Evolutionary conservation across 2,888 invertebrate genomes (phyloP), one percentile per base, ranked within the genome.

Genomic region (Dione juno): DNA sequence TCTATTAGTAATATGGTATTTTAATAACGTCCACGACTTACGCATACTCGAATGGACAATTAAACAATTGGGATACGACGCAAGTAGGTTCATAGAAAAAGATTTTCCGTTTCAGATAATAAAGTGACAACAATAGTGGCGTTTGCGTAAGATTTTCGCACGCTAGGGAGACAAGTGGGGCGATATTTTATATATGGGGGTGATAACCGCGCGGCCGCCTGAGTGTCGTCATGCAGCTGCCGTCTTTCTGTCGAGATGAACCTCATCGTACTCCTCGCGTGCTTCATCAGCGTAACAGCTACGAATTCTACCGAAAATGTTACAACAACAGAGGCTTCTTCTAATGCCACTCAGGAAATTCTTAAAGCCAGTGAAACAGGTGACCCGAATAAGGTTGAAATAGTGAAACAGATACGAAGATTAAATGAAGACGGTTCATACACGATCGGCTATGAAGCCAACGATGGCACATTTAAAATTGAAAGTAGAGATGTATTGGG

Each of bases 391-490:
- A 96, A 96, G 86, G 94, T 96, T 19, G 96, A 96, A 82, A 97
- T 97, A 79, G 95, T 97, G 37, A 97, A 97, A 83, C 96, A 97
- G 86, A 96, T 97, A 77, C 95, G 96, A 75, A 94, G 96, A 82
- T 93, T 97, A 3, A 97, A 97, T 83, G 96, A 96, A 66, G 97
- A 97, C 82, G 97, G 97, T 40, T 96, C 97, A 0, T 97, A 97
- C 81, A 97, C 97, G 0, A 96, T 96, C 74, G 97, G 97, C 0
- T 97, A 96, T 81, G 97, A 97, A 89, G 96, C 97, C 3, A 97
- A 96, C 63, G 97, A 97, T 84, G 97, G 97, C 5, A 96, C 96
- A 0, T 97, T 97, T 86, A 97, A 97, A 92, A 96, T 97, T 70
- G 97, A 97, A 88, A 97, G 96, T 80, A 93, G 97, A 74, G 96